Base-by-base conservation (phyloP, 37 sponge, comb jelly and placozoan species). In the Geodia barretti region DNA sequence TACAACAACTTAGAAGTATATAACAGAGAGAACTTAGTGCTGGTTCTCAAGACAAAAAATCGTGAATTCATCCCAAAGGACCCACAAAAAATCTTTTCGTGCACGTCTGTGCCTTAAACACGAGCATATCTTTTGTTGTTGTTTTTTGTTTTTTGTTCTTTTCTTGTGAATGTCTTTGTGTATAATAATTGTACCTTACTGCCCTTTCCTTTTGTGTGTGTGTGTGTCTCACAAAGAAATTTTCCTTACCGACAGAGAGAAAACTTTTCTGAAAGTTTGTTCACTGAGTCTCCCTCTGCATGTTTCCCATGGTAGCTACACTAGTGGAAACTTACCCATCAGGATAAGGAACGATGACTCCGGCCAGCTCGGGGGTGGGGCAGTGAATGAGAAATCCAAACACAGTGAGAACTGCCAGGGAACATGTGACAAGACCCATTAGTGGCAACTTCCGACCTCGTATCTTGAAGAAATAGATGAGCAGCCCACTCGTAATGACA, bases 331-430 rank as follows among this genome's bases (percentile, higher is more conserved):
- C 54, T 47, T 47, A 47, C 54, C 54, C 54, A 47, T 47, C 54
- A 47, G 7, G 54, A 72, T 33, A 41, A 23, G 33, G 32, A 20
- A 68, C 70, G 32, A 43, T 62, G 21, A 60, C 61, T 5, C 61
- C 80, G 30, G 80, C 63, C 21, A 35, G 35, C 39, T 79, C 32
- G 9, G 59, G 66, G 43, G 33, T 79, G 8, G 80, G 78, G 33
- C 78, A 77, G 41, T 77, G 31, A 9, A 64, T 23, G 28, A 77
- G 63, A 19, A 64, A 37, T 1, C 38, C 78, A 64, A 77, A 33
- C 24, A 25, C 39, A 1, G 34, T 9, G 20, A 64, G 65, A 63
- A 65, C 29, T 34, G 78, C 41, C 29, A 77, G 59, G 35, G 19
- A 5, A 30, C 67, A 4, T 31, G 29, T 35, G 23, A 68, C 70